Base-by-base conservation (phyloP, 2,888 invertebrate species). In the Melanophora roralis region DNA sequence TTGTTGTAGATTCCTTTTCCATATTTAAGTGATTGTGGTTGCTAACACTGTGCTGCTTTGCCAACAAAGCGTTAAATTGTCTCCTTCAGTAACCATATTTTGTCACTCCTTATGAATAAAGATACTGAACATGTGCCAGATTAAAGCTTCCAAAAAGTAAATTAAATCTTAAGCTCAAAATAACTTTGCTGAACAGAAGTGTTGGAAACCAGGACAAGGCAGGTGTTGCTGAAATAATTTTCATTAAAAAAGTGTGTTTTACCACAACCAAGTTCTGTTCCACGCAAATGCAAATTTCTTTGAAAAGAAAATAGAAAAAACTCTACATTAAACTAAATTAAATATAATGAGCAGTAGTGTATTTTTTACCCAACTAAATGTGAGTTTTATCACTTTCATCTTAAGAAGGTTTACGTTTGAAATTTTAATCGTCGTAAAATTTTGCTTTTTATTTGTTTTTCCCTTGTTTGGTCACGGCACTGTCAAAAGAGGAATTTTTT, bases 1-100 rank as follows among this genome's bases (percentile, higher is more conserved):
- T 62, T 76, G 64, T 65, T 73, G 73, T 49, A 55, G 43, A 38
- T 62, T 23, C n/a, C 27, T 27, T 32, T 32, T 43, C 40, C 68
- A 62, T 60, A 73, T 77, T 72, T 57, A 57, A 64, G 64, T 74
- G 49, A 59, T 64, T 79, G 65, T 53, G 71, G 81, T 72, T 57
- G 57, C 68, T 74, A 43, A 51, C 59, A 23, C 76, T 64, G 51
- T 78, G 49, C 47, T 47, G 32, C 16, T 43, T 47, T 76, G 73
- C 69, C 80, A 83, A 57, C 80, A 77, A 62, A 82, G 82, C 82
- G 82, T 82, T 82, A 82, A 83, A 83, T 83, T 83, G 77, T 81
- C 69, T 65, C 71, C 72, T 65, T 43, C 38, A 53, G 51, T 47
- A 60, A 36, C 69, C 51, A 38, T 6, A 40, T 21, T n/a, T 40